Conservation (phyloP, 2,113 vertebrate genomes). For the Tringa solitaria region DNA sequence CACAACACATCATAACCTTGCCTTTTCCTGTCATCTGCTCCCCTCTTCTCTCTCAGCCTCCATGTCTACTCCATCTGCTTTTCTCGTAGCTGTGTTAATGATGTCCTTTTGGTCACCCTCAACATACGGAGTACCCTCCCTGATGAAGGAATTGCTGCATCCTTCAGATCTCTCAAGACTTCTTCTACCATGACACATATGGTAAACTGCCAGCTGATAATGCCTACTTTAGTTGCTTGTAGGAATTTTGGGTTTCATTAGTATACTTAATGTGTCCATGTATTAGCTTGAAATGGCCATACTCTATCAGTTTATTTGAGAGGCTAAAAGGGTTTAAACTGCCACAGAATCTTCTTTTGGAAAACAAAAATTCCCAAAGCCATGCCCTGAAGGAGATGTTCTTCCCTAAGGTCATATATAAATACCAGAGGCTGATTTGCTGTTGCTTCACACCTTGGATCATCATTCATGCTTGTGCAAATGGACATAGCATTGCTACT, state of each 20-base stretch:
- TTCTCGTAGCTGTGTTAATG: not conserved
- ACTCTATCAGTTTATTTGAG: not conserved
- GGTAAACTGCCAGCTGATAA: not conserved
- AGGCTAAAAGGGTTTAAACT: not conserved
- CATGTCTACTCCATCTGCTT: conserved; percentile 8
- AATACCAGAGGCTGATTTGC: conserved; percentile 2
- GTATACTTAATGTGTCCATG: not conserved
- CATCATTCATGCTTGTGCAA: conserved; percentile 45
- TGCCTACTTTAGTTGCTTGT: not conserved
- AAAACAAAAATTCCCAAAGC: not conserved
- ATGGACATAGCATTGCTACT: conserved; percentile 45
- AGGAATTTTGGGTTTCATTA: not conserved
- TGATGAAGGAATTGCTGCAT: not conserved
- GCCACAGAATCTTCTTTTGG: not conserved
- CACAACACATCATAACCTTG: not conserved
- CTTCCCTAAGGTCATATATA: conserved; percentile 18
- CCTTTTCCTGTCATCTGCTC: conserved; percentile 14
- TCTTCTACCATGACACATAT: not conserved
- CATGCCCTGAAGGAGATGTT: not conserved
- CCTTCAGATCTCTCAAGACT: conserved; percentile 27
- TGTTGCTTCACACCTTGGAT: conserved; percentile 18
- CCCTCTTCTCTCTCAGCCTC: not conserved
- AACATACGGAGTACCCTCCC: not conserved
- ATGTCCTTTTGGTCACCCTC: conserved; percentile 14
- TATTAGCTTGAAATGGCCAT: not conserved